phyloP scores from a whole-genome alignment of 2,113 vertebrate species.

The Ardeotis arabs region DNA sequence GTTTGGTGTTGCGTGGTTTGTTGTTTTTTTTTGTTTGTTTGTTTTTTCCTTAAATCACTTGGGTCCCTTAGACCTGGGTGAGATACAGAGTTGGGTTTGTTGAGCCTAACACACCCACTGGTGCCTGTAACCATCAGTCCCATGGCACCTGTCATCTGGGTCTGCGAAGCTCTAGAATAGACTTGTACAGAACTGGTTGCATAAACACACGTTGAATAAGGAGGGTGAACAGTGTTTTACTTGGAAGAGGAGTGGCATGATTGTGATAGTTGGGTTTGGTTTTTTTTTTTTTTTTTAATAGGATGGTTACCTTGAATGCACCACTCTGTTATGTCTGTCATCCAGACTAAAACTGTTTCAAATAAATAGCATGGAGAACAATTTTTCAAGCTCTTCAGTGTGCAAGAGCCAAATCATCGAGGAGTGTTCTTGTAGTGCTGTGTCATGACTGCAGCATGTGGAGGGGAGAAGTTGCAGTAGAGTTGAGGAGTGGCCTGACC shows the following conservation, averaged over 20 bases:
- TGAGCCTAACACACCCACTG: not conserved
- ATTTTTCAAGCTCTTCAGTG: not conserved
- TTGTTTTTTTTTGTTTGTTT: no score
- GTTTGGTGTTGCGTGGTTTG: not conserved
- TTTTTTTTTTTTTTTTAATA: no score
- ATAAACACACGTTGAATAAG: not conserved
- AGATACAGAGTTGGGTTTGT: rapidly evolving
- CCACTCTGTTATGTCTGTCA: not conserved
- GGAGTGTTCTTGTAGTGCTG: not conserved
- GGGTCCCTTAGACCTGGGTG: not conserved
- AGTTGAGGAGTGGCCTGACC: not conserved
- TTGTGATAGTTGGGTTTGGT: not conserved
- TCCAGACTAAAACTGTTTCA: not conserved
- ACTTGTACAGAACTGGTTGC: not conserved
- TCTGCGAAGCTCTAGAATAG: not conserved
- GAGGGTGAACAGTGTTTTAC: not conserved
- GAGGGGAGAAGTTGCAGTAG: not conserved
- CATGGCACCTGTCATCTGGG: rapidly evolving
- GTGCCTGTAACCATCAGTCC: not conserved
- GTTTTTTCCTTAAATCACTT: not conserved
- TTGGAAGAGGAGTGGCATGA: not conserved
- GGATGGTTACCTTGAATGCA: not conserved
- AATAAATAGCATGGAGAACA: not conserved
- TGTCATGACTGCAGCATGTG: not conserved
- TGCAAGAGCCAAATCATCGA: not conserved